Percentiles rank a stretch among this genome's conserved stretches.
These are phyloP conservation scores for Mesochorus sp. DNA, from an alignment of 2,888 invertebrate species.

Conservation along the genomic window DNA sequence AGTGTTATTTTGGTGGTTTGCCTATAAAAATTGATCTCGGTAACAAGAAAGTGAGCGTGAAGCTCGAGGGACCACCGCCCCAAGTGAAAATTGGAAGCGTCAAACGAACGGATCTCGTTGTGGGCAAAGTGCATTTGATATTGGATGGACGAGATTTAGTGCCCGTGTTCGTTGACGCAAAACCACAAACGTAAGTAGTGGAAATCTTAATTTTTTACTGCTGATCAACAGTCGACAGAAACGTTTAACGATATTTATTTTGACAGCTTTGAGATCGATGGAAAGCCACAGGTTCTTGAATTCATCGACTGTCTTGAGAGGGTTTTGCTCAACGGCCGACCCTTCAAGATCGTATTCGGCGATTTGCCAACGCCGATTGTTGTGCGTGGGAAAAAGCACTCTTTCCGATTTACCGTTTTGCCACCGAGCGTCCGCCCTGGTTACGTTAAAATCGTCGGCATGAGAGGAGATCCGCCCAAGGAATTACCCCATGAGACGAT, in stretches of 20 bases:
- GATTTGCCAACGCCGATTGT: conserved; percentile 91
- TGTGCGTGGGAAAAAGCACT: conserved; percentile 90
- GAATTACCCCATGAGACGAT: conserved; percentile 61
- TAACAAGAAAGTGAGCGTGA: conserved; percentile 89
- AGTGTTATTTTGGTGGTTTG: conserved; percentile 96
- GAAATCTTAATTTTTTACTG: no score
- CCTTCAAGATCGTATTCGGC: conserved; percentile 91
- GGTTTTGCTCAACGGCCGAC: conserved; percentile 90
- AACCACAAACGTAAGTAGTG: conserved; percentile 86
- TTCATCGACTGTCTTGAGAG: conserved; percentile 91
- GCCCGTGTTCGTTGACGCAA: conserved; percentile 92
- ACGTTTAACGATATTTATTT: no score
- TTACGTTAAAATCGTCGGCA: conserved; percentile 87
- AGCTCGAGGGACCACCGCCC: conserved; percentile 95
- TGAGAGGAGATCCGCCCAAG: conserved; percentile 85
- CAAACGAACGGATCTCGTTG: conserved; percentile 91
- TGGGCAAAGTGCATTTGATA: conserved; percentile 92
- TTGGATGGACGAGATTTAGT: conserved; percentile 91
- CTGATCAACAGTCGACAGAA: no score
- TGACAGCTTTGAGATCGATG: conserved; percentile 86
- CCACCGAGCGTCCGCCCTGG: conserved; percentile 90
- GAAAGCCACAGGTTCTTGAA: conserved; percentile 88
- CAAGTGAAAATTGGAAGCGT: conserved; percentile 94
- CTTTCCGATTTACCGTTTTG: conserved; percentile 90
- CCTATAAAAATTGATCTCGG: conserved; percentile 91